Base-by-base conservation (phyloP, 2,797 vertebrate genomes). In the Gorsachius magnificus region DNA sequence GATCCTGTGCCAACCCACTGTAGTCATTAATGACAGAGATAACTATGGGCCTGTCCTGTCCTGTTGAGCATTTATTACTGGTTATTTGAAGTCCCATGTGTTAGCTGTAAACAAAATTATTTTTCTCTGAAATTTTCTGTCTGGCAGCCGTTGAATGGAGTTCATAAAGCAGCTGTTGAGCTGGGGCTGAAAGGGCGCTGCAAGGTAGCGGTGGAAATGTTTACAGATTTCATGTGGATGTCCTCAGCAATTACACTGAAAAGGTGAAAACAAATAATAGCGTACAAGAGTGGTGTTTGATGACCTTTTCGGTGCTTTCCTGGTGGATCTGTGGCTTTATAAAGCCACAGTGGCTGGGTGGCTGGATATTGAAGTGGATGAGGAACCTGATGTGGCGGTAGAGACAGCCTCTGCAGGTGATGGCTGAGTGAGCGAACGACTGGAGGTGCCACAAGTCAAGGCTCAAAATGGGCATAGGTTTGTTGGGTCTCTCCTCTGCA, bases 91-190 rank as follows among this genome's bases (percentile, higher is more conserved):
- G 70, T 93, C 70, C 46, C 28, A 5, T 58, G 61, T 83, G 41
- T 83, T 92, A 89, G 74, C 85, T 80, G 88, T 95, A 95, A 94
- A 94, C 91, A 91, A 95, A 91, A 74, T 66, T 41, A 33, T 54
- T 96, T 93, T 81, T 83, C 65, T 81, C 45, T 91, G 69, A 83
- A 69, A 3, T 75, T 87, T 93, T 69, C 35, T 19, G 31, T 76
- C 61, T 90, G 60, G n/a, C 56, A 83, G 60, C 20, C 2, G 0
- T 45, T 93, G 93, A 96, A 93, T 57, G 48, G 45, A 80, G 41
- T 83, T 89, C 19, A n/a, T 64, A 29, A 93, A 74, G 70, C 25
- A 10, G 35, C 70, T 91, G 58, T 61, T 93, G 57, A 79, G 76
- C 50, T 1, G 5, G 3, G 5, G 28, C 85, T 94, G 58, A 41